A percentile compares a stretch with the other conserved stretches of the same genome.
phyloP scores from a whole-genome alignment of 2,113 vertebrate genomes.

The Struthio camelus region DNA sequence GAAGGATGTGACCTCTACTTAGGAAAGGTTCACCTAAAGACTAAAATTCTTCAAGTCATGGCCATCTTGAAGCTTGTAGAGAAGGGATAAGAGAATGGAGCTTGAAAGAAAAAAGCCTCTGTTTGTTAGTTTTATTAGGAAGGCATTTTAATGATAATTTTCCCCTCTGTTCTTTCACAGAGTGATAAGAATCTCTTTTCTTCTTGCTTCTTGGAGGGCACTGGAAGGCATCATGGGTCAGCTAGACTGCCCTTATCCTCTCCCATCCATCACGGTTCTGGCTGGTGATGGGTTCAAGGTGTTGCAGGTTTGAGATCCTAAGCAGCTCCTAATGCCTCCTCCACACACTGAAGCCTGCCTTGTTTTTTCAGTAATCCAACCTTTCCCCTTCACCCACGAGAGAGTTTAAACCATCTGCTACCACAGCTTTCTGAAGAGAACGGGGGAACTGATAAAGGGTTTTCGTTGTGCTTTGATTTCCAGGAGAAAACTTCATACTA shows the following conservation, averaged over 20 bases:
- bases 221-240: slow-evolving; percentile 68
- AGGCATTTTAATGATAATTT: slow-evolving; percentile 70
- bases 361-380: slow-evolving; percentile 74
- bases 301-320: slow-evolving; percentile 69
- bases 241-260: slow-evolving; percentile 65
- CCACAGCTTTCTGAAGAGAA: slow-evolving; percentile 33
- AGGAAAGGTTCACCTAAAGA: slow-evolving; percentile 45
- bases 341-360: slow-evolving; percentile 61
- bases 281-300: slow-evolving; percentile 73
- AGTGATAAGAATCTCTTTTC: slow-evolving; percentile 70
- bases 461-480: slow-evolving; percentile 33
- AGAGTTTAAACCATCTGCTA: slow-evolving; percentile 69
- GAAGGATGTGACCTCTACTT: slow-evolving; percentile 47
- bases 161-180: slow-evolving; percentile 62
- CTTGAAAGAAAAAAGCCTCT: slow-evolving; percentile 31
- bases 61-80: slow-evolving; percentile 41
- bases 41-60: slow-evolving; percentile 56
- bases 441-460: slow-evolving; percentile 7
- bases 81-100: slow-evolving; percentile 46
- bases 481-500: not conserved
- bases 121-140: slow-evolving; percentile 71
- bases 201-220: slow-evolving; percentile 65
- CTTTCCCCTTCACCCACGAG: slow-evolving; percentile 56
- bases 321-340: slow-evolving; percentile 66
- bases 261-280: slow-evolving; percentile 67